These are phyloP conservation scores for Neotragus moschatus DNA, from an alignment of 2,113 vertebrate species.

Conservation along the genomic window DNA sequence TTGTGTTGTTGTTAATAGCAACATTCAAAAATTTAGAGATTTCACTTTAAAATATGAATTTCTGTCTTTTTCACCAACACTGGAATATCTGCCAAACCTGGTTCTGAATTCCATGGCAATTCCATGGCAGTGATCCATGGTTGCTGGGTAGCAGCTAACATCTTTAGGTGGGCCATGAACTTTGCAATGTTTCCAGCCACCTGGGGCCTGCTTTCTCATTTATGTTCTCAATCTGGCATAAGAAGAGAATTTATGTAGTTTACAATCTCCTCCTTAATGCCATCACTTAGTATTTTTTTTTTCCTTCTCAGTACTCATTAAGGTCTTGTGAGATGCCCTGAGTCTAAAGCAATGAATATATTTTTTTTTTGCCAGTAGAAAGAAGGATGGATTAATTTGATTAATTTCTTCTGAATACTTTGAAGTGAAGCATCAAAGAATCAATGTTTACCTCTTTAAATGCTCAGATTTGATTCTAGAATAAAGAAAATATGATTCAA, in stretches of 20 bases:
- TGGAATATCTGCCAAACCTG: neutral
- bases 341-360: neutral
- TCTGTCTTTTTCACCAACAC: neutral
- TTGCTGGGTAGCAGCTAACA: neutral
- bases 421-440: conserved; percentile 53
- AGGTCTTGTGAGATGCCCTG: neutral
- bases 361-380: neutral
- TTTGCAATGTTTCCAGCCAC: neutral
- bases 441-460: conserved; percentile 37
- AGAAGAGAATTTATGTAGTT: neutral
- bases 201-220: neutral
- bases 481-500: conserved; percentile 27
- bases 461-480: conserved; percentile 15
- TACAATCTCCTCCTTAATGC: neutral
- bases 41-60: neutral
- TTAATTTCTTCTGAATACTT: neutral
- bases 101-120: neutral
- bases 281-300: neutral
- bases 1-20: neutral
- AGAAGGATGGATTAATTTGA: conserved; percentile 32
- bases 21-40: neutral
- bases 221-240: neutral
- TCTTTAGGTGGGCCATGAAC: neutral
- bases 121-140: neutral
- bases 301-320: neutral